Base-by-base conservation (phyloP, 2,888 invertebrate species). In the Agelastica alni region DNA sequence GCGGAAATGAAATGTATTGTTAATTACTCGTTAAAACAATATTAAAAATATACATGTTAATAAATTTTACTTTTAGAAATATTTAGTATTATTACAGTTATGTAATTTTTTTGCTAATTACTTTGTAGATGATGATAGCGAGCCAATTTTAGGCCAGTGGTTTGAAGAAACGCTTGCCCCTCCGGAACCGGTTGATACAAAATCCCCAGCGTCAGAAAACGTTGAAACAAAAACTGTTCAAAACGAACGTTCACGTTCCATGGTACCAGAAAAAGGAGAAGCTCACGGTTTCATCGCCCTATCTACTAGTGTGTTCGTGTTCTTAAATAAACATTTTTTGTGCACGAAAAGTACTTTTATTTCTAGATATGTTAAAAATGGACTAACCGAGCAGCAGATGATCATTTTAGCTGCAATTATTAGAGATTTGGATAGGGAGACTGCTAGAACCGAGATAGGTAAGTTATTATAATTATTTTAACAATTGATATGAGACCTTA, bases 81-180 rank as follows among this genome's bases (percentile, higher is more conserved):
- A n/a, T n/a, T n/a, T n/a, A n/a, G n/a, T n/a, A n/a, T n/a, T n/a
- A n/a, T n/a, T n/a, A n/a, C n/a, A n/a, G n/a, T n/a, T n/a, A n/a
- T n/a, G n/a, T n/a, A n/a, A n/a, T n/a, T n/a, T n/a, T n/a, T n/a
- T n/a, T n/a, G n/a, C n/a, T n/a, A n/a, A n/a, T n/a, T n/a, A n/a
- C n/a, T 52, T 58, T 64, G 36, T 53, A 84, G 86, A 86, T 81
- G 84, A 84, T 69, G 89, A 89, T 74, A 89, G 88, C 75, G 93
- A 93, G 77, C 91, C 92, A 3, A 84, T 93, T 56, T 81, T 93
- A 65, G 96, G 96, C 0, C 85, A 93, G 63, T 96, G 95, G 95
- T 93, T 96, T 77, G 95, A 96, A 73, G 93, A 95, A 71, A 93
- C 94, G 0, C 80, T 96, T 7, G 91, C 92, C 16, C 92, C 93